Percentiles rank a stretch among this genome's conserved stretches.
Evolutionary conservation across 2,113 vertebrate genomes (phyloP).

Genomic region (Takifugu flavidus): DNA sequence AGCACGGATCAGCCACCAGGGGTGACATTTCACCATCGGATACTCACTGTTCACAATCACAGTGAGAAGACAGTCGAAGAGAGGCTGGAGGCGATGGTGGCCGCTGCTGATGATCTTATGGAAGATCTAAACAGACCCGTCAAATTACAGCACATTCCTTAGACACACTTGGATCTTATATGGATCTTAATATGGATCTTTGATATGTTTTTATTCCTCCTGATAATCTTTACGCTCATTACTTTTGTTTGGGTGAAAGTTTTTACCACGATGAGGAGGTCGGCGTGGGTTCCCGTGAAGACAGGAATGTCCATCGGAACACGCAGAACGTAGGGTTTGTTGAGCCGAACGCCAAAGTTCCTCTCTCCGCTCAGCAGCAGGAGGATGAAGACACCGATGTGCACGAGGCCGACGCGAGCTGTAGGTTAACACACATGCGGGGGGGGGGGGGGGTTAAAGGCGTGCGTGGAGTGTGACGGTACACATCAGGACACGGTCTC

Average conservation of each 20-base stretch:
- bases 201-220: too few relatives aligned
- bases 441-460: neutral
- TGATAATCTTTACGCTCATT: too few relatives aligned
- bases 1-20: constrained; percentile 17
- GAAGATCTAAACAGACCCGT: constrained; percentile 79
- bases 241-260: too few relatives aligned
- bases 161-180: too few relatives aligned
- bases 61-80: constrained; percentile 96
- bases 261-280: constrained; percentile 92
- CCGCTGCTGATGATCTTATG: constrained; percentile 96
- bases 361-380: constrained; percentile 95
- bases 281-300: constrained; percentile 95
- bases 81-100: constrained; percentile 91
- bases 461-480: too few relatives aligned
- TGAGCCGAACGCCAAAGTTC: constrained; percentile 96
- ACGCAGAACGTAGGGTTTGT: constrained; percentile 90
- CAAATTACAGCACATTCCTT: too few relatives aligned
- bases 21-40: neutral
- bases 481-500: neutral
- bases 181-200: too few relatives aligned
- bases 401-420: constrained; percentile 95
- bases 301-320: constrained; percentile 97
- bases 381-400: constrained; percentile 95
- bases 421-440: neutral
- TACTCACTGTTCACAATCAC: constrained; percentile 91